Percentiles rank a stretch among this genome's conserved stretches.
phyloP scores from a whole-genome alignment of 2,113 vertebrate species.

The Actinemys pallida region DNA sequence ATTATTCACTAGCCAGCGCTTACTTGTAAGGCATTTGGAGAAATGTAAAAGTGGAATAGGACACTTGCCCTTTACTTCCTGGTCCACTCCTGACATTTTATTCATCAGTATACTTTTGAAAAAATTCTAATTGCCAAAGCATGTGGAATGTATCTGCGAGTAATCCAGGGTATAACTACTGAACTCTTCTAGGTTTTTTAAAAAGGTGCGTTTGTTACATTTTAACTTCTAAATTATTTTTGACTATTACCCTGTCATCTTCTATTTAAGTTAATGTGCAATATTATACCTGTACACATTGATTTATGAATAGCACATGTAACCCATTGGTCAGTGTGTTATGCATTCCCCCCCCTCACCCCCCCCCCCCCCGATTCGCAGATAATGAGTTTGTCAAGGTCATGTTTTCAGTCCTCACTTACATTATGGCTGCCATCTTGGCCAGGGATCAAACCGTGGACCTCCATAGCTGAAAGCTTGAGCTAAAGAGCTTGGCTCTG shows the following conservation, averaged over 20 bases:
- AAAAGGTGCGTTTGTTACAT: background rate
- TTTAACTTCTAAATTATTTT: background rate
- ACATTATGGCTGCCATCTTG: background rate
- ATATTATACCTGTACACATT: background rate
- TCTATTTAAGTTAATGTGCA: background rate
- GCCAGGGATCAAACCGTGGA: background rate
- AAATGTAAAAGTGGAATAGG: background rate
- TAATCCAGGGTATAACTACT: background rate
- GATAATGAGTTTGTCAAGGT: background rate
- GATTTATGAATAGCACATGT: background rate
- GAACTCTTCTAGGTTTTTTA: background rate
- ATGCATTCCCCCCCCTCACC: background rate
- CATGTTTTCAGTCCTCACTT: background rate
- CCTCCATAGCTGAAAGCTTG: background rate
- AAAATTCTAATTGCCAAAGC: background rate
- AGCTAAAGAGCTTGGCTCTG: background rate
- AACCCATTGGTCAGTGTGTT: background rate
- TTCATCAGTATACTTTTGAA: background rate
- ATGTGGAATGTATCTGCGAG: background rate
- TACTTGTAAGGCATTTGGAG: background rate
- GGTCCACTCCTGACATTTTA: background rate
- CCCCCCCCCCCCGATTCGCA: background rate
- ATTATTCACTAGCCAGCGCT: background rate
- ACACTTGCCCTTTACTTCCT: background rate
- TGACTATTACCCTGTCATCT: background rate